Evolutionary conservation across 2,888 invertebrate species (phyloP).

Genomic region (Caradrina clavipalpis): DNA sequence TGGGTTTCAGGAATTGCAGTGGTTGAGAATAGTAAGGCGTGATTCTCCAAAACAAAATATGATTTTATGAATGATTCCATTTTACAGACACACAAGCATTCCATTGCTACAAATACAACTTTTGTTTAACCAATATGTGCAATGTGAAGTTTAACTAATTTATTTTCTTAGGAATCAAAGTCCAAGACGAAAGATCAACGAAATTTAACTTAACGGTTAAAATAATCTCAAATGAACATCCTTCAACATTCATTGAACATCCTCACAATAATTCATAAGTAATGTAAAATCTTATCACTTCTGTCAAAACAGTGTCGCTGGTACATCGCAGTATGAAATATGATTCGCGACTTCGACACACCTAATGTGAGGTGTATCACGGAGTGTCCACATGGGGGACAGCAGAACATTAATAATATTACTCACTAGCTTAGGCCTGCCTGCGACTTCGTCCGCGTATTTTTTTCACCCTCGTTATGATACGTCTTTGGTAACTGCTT

Average conservation of each 20-base stretch:
- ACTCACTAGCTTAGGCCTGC: conserved; percentile 50
- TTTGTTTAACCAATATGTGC: too few relatives aligned
- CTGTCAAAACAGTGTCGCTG: conserved; percentile 80
- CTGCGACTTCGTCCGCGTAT: too few relatives aligned
- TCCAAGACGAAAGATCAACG: not conserved
- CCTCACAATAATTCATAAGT: conserved; percentile 71
- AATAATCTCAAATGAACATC: conserved; percentile 34
- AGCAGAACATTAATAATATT: conserved; percentile 88
- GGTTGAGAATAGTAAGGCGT: too few relatives aligned
- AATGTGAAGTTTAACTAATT: too few relatives aligned
- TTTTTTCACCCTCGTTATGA: too few relatives aligned
- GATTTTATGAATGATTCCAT: too few relatives aligned
- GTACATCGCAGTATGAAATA: conserved; percentile 79
- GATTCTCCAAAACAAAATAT: too few relatives aligned
- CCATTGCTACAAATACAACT: too few relatives aligned
- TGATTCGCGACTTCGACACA: conserved; percentile 83
- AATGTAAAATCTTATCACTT: conserved; percentile 79
- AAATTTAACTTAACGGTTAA: conserved; percentile 16
- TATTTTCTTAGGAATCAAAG: not conserved
- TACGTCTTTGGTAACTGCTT: too few relatives aligned
- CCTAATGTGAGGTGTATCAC: conserved; percentile 80
- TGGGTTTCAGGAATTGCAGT: too few relatives aligned
- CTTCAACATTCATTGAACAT: conserved; percentile 43
- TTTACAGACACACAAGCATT: too few relatives aligned
- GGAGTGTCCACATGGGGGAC: conserved; percentile 75